These are phyloP conservation scores for Rotaria macrura DNA, from an alignment of 2,888 invertebrate genomes.

Conservation along the genomic window DNA sequence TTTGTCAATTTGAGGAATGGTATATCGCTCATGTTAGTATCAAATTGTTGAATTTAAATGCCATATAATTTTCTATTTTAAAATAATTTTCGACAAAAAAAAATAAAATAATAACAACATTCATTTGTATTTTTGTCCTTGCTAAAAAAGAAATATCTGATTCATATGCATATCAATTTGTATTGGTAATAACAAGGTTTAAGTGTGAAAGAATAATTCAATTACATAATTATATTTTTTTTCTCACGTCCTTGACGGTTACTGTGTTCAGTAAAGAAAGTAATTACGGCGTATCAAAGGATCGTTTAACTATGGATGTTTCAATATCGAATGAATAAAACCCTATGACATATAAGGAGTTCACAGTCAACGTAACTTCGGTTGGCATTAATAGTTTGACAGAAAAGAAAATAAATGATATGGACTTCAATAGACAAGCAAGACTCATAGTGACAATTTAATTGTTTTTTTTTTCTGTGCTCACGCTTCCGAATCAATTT, in stretches of 20 bases:
- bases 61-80: too few species aligned
- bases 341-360: neutral
- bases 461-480: too few species aligned
- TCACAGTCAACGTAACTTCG: neutral
- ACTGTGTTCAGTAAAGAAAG: neutral
- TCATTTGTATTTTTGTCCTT: neutral
- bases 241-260: neutral
- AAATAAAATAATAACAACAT: neutral
- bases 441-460: too few species aligned
- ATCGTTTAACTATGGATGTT: neutral
- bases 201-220: neutral
- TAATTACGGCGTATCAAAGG: neutral
- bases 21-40: neutral
- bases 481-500: too few species aligned
- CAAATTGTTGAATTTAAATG: too few species aligned
- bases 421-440: too few species aligned
- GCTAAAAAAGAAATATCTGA: neutral
- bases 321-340: neutral
- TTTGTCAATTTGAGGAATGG: neutral
- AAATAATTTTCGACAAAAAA: neutral
- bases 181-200: neutral
- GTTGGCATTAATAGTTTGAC: neutral
- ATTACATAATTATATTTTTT: neutral
- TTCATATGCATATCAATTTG: neutral
- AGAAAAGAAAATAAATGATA: neutral